Evolutionary conservation across 2,797 vertebrate genomes (phyloP), one percentile per base, ranked within the genome.

Genomic region (Ammospiza maritima): DNA sequence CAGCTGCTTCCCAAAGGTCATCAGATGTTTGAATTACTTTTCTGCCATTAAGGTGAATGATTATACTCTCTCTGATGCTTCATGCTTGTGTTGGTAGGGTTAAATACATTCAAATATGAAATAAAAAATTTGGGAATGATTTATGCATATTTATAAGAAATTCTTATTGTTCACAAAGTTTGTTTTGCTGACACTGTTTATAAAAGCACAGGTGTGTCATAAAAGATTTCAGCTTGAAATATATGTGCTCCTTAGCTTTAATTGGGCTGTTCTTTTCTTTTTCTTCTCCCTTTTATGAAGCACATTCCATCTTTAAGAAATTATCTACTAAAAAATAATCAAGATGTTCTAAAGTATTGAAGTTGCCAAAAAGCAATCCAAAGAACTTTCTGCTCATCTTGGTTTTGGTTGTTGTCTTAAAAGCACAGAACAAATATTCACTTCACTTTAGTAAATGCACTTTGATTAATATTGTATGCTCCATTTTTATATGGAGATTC

Each of bases 401-500:
- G 15, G 56, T 36, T 94, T 83, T 54, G 19, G 22, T 54, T 50
- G 40, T 66, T 1, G 0, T 44, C n/a, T 84, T 86, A 71, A 90
- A 91, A 95, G 56, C 12, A 26, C 6, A 67, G 54, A 48, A 70
- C 23, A 73, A 44, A 72, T 78, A 87, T 76, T 91, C 48, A 64
- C 19, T 88, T 92, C 26, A 51, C 12, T 64, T 17, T 38, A 42
- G 40, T 85, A 87, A 93, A 92, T 93, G 36, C 25, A 16, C 20
- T 93, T 94, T 92, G 74, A 90, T 95, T 96, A 92, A 69, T 91
- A 88, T 58, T 93, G 61, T 90, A 32, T 66, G 21, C 12, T 65
- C 19, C 22, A 27, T 80, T 72, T 75, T 91, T 73, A 56, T 40
- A 77, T 51, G 44, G 56, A 82, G 45, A 74, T 94, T 79, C 86